These are phyloP conservation scores for Pachypeltis micranthus DNA, from an alignment of 1,140 invertebrate genomes.

Conservation along the genomic window DNA sequence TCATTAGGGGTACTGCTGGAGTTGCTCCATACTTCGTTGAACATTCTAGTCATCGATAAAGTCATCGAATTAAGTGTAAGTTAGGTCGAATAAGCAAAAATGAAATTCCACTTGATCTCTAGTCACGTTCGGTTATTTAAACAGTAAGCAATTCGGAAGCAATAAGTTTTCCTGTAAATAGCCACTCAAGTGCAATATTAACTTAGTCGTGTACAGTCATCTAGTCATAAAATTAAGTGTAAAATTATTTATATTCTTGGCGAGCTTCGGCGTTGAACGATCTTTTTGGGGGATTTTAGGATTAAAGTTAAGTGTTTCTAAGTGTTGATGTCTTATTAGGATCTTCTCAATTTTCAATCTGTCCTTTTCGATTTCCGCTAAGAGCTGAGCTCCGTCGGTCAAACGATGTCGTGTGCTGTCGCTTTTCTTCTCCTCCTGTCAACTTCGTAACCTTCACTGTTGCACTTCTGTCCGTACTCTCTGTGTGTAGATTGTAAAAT, in stretches of 20 bases:
- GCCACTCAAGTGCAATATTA: slow-evolving; percentile 15
- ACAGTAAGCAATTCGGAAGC: neutral
- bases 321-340: no score
- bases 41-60: slow-evolving; percentile 12
- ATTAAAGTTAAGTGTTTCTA: no score
- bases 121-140: neutral
- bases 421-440: slow-evolving; percentile 11
- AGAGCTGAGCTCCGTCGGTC: slow-evolving; percentile 21
- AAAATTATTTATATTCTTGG: neutral
- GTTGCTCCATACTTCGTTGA: slow-evolving; percentile 15
- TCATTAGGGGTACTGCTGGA: neutral
- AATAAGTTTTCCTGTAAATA: slow-evolving; percentile 12
- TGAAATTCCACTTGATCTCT: slow-evolving; percentile 14
- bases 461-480: no score
- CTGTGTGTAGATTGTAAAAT: no score
- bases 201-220: slow-evolving; percentile 10
- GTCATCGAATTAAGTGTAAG: slow-evolving; percentile 12
- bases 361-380: slow-evolving; percentile 16
- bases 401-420: slow-evolving; percentile 18
- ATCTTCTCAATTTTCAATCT: no score
- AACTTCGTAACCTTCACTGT: neutral
- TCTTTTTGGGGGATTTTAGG: no score
- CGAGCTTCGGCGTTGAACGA: neutral
- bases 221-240: slow-evolving; percentile 7
- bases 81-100: slow-evolving; percentile 11